Evolutionary conservation across 1,140 invertebrate species (phyloP).

Genomic region (Drosophila ogumai): DNA sequence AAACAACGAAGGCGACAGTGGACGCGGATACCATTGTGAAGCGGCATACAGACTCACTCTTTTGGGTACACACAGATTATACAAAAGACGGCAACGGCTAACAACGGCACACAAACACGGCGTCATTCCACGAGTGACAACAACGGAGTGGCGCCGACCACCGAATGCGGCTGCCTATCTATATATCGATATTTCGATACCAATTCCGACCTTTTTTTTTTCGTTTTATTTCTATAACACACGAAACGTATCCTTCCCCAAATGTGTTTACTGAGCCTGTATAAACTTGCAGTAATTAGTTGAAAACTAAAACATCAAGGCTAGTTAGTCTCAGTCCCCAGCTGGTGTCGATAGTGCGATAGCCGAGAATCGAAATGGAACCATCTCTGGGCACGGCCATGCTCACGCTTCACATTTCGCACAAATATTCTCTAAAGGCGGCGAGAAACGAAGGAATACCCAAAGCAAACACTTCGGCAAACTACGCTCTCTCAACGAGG

Average conservation of each 20-base stretch:
- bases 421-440: not conserved
- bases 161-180: conserved; percentile 3
- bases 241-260: accelerated
- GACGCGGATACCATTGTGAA: not conserved
- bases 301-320: not conserved
- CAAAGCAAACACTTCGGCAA: not conserved
- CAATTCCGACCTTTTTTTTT: not conserved
- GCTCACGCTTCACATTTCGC: not conserved
- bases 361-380: not conserved
- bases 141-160: conserved; percentile 18
- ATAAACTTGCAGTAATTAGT: no score
- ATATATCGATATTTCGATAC: not conserved
- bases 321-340: not conserved
- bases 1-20: not conserved
- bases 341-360: not conserved
- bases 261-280: not conserved
- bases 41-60: not conserved
- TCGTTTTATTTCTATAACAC: no score
- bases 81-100: no score
- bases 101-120: not conserved
- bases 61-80: not conserved
- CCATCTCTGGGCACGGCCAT: not conserved
- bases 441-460: conserved; percentile 1
- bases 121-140: conserved; percentile 1
- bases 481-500: not conserved